Evolutionary conservation across 2,888 invertebrate species (phyloP).

Genomic region (Argynnis bischoffii): DNA sequence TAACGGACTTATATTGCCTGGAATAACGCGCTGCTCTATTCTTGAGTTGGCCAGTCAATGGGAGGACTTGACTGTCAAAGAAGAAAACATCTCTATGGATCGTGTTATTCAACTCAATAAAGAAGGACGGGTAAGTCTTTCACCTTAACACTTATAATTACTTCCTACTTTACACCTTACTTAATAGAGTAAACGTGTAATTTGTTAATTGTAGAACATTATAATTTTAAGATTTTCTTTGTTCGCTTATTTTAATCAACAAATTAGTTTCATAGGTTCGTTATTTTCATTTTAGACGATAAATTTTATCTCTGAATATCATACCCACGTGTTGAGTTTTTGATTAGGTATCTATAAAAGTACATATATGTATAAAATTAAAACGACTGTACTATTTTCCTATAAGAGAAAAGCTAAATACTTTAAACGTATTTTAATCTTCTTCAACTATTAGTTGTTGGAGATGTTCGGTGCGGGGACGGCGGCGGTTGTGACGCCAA

Average conservation of each 20-base stretch:
- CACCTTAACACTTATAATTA: background rate
- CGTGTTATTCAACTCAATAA: conserved; percentile 88
- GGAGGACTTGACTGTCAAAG: conserved; percentile 92
- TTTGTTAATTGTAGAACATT: too few species aligned
- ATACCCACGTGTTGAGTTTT: too few species aligned
- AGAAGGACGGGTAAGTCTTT: conserved; percentile 89
- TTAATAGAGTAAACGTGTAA: too few species aligned
- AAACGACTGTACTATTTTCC: background rate
- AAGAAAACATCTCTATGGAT: conserved; percentile 92
- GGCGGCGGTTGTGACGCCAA: conserved; percentile 96
- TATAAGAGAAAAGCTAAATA: background rate
- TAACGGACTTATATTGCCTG: conserved; percentile 96
- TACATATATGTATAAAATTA: background rate
- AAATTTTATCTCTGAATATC: too few species aligned
- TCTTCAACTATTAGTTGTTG: conserved; percentile 84
- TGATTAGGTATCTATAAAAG: too few species aligned
- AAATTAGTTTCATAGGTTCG: too few species aligned
- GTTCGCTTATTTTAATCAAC: too few species aligned
- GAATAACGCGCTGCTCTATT: conserved; percentile 95
- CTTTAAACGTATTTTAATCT: background rate
- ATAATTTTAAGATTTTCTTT: too few species aligned
- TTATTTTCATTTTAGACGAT: too few species aligned
- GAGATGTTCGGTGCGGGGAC: conserved; percentile 99
- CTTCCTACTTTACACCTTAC: too few species aligned
- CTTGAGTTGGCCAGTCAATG: conserved; percentile 90